phyloP scores from a whole-genome alignment of 1,140 invertebrate species.

The Babylonia areolata region DNA sequence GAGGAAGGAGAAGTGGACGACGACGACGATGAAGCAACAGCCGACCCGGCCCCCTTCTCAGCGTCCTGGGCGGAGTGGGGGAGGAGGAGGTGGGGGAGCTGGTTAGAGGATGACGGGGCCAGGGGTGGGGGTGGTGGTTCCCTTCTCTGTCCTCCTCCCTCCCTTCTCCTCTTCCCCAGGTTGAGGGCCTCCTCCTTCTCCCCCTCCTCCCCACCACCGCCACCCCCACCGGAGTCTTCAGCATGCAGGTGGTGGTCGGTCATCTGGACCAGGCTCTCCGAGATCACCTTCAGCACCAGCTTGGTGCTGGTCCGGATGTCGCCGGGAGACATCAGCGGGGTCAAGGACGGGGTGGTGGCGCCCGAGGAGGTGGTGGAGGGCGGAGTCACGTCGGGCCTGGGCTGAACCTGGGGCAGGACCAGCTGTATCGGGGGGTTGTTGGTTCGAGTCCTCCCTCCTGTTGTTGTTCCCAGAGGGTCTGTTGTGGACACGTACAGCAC shows the following conservation, averaged over 20 bases:
- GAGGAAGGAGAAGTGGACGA: background rate
- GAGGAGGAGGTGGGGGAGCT: background rate
- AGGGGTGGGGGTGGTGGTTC: background rate
- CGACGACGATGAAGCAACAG: background rate
- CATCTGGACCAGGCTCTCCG: background rate
- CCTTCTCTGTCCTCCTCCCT: background rate
- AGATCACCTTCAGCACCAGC: slow-evolving; percentile 9
- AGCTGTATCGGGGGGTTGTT: slow-evolving; percentile 44
- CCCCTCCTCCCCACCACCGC: background rate
- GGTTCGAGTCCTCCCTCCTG: background rate
- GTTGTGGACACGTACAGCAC: too few relatives aligned
- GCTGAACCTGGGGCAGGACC: slow-evolving; percentile 42
- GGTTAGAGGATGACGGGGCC: background rate
- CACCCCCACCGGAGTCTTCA: background rate
- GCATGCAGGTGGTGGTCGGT: too few relatives aligned
- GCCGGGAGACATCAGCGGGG: background rate
- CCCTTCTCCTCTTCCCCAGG: too few relatives aligned
- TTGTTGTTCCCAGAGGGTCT: too few relatives aligned
- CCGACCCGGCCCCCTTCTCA: too few relatives aligned
- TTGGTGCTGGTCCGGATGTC: slow-evolving; percentile 32
- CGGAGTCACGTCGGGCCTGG: background rate
- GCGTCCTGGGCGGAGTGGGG: background rate
- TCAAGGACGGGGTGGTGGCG: background rate
- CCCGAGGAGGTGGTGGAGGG: background rate
- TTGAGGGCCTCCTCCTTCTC: too few relatives aligned